Evolutionary conservation across 2,888 invertebrate genomes (phyloP), one percentile per base, ranked within the genome.

Genomic region (Anthoptus insignis): DNA sequence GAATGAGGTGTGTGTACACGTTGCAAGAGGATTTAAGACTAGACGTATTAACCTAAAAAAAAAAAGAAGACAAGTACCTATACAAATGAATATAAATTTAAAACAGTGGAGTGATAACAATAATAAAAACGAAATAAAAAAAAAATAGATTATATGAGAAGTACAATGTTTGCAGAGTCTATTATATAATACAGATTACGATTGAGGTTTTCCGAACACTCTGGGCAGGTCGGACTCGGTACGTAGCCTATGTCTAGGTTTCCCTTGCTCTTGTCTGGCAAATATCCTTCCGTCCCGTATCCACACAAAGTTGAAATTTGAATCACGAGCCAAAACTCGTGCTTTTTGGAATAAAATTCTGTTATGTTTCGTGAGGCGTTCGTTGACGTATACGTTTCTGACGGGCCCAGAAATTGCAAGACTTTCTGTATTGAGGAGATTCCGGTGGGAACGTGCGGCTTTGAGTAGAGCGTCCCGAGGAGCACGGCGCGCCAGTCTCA

Each of bases 251-350:
- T 39, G 6, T 4, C 24, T 14, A 9, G 56, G 37, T 16, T 56
- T 56, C 24, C 56, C 56, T 24, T 56, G 24, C 6, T 21, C 56
- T n/a, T n/a, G 34, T 34, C 34, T 34, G 1, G 13, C 34, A 34
- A 34, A 34, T 2, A 34, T 34, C 13, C 13, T 13, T 8, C 34
- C 34, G 11, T 34, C 34, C 11, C 34, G 34, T 11, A 13, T 34
- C 13, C 34, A 34, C 13, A n/a, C 11, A 34, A 13, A 34, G 4
- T 34, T 34, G 11, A 13, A 13, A 4, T 11, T 4, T 13, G 13
- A 13, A 4, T 34, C 34, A 13, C 34, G 13, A 2, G 13, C 34
- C 2, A 34, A 13, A 0, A 13, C 34, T 0, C 13, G 13, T 9
- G 34, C 34, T 34, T 34, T 34, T 4, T 34, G 34, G 13, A 34